A percentile compares a stretch with the other conserved stretches of the same genome.
Evolutionary conservation across 2,113 vertebrate genomes (phyloP).

Genomic region (Ia io): DNA sequence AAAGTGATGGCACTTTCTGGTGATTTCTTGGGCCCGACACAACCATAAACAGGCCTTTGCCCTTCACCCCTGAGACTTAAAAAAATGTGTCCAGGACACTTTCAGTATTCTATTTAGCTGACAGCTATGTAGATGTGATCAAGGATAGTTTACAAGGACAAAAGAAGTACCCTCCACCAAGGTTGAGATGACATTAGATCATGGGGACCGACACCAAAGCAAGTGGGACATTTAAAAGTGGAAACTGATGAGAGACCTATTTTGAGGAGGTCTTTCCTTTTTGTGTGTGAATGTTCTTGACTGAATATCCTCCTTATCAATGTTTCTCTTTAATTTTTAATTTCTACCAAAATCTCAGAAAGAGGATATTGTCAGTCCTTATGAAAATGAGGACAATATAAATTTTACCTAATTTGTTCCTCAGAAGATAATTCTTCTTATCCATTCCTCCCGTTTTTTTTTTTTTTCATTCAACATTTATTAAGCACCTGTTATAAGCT

Average conservation of each 20-base stretch:
- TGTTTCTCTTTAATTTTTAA: not conserved
- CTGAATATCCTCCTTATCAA: not conserved
- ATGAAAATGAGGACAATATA: not conserved
- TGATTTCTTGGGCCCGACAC: not conserved
- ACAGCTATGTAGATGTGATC: not conserved
- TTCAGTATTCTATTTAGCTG: not conserved
- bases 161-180: not conserved
- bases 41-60: not conserved
- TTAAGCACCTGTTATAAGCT: not conserved
- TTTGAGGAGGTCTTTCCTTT: not conserved
- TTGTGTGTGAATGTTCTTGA: not conserved
- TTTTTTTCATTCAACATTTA: not conserved
- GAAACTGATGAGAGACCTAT: not conserved
- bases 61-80: not conserved
- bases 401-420: not conserved
- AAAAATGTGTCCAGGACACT: not conserved
- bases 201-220: not conserved
- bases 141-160: not conserved
- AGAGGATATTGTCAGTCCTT: not conserved
- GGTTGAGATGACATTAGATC: not conserved
- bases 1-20: not conserved
- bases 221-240: not conserved
- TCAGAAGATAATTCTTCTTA: not conserved
- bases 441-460: not conserved
- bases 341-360: slow-evolving; percentile 21